Conservation (phyloP, 2,888 invertebrate species). For the Oxystoma pomonae region DNA sequence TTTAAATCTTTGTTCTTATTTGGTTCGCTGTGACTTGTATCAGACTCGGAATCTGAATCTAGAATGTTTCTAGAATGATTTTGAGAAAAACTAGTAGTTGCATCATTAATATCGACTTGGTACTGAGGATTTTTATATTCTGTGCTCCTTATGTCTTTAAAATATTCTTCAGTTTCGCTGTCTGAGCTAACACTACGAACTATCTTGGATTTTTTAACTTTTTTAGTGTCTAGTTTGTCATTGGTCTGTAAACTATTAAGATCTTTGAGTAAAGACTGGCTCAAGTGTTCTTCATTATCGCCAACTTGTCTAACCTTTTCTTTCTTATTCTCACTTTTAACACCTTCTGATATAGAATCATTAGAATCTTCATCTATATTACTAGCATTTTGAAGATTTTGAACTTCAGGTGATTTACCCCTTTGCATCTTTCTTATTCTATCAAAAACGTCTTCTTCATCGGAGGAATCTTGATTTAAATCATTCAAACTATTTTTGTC, state of each 20-base stretch:
- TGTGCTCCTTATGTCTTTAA: not conserved
- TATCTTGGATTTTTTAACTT: not conserved
- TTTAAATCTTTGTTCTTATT: no score
- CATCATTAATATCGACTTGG: not conserved
- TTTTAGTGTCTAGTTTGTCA: not conserved
- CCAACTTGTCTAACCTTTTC: not conserved
- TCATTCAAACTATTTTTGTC: not conserved
- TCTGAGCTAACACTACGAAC: not conserved
- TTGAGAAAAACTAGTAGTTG: not conserved
- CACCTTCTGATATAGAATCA: not conserved
- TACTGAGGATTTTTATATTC: no score
- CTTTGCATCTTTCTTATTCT: constrained; percentile 33
- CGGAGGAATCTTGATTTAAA: constrained; percentile 28
- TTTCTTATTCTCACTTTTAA: not conserved
- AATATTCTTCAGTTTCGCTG: not conserved
- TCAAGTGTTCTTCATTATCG: not conserved
- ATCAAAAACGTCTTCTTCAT: constrained; percentile 45
- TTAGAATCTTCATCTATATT: not conserved
- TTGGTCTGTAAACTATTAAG: not conserved
- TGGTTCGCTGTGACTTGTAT: not conserved
- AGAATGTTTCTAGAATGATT: not conserved
- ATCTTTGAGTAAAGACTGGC: not conserved
- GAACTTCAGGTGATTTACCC: not conserved
- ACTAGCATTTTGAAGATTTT: no score
- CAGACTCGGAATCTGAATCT: not conserved